A percentile compares a stretch with the other conserved stretches of the same genome.
Conservation (phyloP, 2,113 vertebrate species). For the Urocolius indicus region DNA sequence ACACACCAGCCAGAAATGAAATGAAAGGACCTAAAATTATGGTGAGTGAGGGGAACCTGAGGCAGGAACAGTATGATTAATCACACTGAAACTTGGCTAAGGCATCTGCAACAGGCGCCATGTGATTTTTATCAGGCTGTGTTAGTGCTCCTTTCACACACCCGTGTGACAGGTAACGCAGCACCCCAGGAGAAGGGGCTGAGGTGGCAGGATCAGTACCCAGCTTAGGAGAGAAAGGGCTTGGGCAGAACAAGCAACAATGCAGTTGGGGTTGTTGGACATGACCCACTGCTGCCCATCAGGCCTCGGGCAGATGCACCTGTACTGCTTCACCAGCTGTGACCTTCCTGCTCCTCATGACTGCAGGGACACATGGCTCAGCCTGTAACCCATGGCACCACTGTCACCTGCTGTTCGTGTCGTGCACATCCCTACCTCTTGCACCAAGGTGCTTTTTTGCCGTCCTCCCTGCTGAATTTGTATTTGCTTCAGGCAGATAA, state of each 20-base stretch:
- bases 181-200: not conserved
- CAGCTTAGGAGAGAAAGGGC: not conserved
- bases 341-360: not conserved
- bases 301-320: rapidly evolving
- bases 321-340: not conserved
- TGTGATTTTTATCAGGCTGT: constrained; percentile 39
- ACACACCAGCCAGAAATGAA: not conserved
- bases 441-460: not conserved
- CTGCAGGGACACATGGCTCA: not conserved
- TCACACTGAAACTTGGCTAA: constrained; percentile 38
- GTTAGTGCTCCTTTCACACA: not conserved
- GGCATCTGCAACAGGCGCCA: not conserved
- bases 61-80: constrained; percentile 25
- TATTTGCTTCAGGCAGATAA: not conserved
- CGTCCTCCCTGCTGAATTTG: not conserved
- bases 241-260: not conserved
- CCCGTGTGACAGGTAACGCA: not conserved
- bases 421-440: not conserved
- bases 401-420: not conserved
- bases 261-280: not conserved
- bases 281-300: not conserved
- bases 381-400: rapidly evolving
- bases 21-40: not conserved
- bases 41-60: not conserved
- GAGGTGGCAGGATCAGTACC: not conserved